Percentiles rank a stretch among this genome's conserved stretches.
These are phyloP conservation scores for Columba guinea DNA, from an alignment of 2,797 vertebrate species.

Conservation along the genomic window DNA sequence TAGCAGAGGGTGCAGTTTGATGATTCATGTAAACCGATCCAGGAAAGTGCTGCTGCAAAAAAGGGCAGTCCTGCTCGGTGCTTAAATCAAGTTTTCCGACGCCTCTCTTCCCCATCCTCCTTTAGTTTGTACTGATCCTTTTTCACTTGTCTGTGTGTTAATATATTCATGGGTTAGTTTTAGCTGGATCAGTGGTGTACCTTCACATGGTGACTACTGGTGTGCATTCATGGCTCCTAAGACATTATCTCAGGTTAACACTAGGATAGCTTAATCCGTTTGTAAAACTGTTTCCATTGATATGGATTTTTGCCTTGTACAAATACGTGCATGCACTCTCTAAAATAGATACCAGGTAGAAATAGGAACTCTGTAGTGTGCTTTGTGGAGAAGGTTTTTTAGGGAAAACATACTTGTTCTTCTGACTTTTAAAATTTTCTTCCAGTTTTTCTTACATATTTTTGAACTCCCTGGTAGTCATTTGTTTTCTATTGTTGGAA, in stretches of 20 bases:
- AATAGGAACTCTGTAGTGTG: background rate
- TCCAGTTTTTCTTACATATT: background rate
- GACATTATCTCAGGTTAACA: background rate
- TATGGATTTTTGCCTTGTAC: background rate
- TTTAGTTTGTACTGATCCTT: background rate
- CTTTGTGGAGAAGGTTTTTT: background rate
- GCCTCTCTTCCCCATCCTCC: fast-evolving
- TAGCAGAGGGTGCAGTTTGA: background rate
- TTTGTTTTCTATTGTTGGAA: conserved; percentile 36
- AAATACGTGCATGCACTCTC: fast-evolving
- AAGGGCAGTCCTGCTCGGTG: background rate
- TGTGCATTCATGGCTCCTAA: background rate
- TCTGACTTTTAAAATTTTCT: background rate
- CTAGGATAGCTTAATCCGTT: background rate
- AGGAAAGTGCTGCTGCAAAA: background rate
- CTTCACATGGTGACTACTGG: background rate
- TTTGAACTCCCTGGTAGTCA: background rate
- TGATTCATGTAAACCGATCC: background rate
- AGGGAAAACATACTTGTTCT: background rate
- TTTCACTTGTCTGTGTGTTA: background rate
- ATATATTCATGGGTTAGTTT: background rate
- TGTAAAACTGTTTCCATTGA: background rate
- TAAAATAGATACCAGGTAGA: background rate
- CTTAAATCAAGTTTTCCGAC: background rate
- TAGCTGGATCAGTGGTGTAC: background rate